These are phyloP conservation scores for Chaitophorus viminalis DNA, from an alignment of 2,888 invertebrate genomes.

Conservation along the genomic window DNA sequence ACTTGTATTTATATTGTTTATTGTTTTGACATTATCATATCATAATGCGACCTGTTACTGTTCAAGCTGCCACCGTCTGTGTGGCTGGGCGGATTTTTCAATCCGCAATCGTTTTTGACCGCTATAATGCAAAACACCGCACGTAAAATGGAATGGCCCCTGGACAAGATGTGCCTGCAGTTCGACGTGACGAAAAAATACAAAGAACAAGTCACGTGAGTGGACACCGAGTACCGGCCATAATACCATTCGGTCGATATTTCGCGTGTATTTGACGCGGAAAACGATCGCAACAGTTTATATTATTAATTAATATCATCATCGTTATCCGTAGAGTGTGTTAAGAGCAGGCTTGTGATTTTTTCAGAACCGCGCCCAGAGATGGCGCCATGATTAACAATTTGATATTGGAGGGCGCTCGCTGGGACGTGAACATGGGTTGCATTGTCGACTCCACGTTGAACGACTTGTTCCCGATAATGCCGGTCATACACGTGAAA, in stretches of 20 bases:
- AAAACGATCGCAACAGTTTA: background rate
- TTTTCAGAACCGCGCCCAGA: conserved; percentile 78
- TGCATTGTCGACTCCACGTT: conserved; percentile 84
- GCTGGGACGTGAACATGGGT: conserved; percentile 85
- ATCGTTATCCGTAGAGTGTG: too few relatives aligned
- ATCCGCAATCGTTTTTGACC: conserved; percentile 95
- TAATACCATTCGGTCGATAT: background rate
- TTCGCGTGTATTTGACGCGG: background rate
- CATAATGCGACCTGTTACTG: background rate
- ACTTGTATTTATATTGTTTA: too few relatives aligned
- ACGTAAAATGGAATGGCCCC: conserved; percentile 93
- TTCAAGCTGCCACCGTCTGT: conserved; percentile 82
- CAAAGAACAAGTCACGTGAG: conserved; percentile 83
- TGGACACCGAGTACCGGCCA: conserved; percentile 4
- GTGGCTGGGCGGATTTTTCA: conserved; percentile 96
- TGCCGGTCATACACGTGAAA: conserved; percentile 91
- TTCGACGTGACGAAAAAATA: conserved; percentile 93
- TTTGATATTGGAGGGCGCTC: conserved; percentile 92
- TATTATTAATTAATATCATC: background rate
- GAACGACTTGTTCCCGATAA: conserved; percentile 88
- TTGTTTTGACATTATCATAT: background rate
- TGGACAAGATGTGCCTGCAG: conserved; percentile 94
- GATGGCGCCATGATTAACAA: conserved; percentile 93
- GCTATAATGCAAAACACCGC: conserved; percentile 98
- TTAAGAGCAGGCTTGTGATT: background rate